phyloP scores from a whole-genome alignment of 2,797 vertebrate species.

The Amblyopsis hoosieri region DNA sequence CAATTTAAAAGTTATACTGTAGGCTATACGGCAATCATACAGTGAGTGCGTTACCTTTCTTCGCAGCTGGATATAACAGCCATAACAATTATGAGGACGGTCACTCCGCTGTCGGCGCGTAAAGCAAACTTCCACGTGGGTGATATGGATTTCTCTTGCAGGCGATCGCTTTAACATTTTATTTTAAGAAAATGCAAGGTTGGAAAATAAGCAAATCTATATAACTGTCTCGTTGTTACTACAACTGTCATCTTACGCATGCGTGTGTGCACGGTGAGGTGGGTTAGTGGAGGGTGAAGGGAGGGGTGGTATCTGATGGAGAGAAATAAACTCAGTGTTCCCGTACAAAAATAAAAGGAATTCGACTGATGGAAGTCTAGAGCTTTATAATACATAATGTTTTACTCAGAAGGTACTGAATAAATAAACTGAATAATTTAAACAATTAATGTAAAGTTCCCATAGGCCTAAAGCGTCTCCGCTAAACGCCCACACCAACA shows the following conservation, averaged over 20 bases:
- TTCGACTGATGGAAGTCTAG: too few species aligned
- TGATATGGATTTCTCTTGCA: conserved; percentile 29
- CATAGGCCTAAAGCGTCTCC: conserved; percentile 28
- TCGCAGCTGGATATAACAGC: conserved; percentile 43
- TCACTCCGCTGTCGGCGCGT: conserved; percentile 19
- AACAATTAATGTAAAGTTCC: too few species aligned
- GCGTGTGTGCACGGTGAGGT: conserved; percentile 40
- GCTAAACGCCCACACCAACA: conserved; percentile 24
- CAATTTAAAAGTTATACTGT: conserved; percentile 59
- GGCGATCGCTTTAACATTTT: conserved; percentile 5
- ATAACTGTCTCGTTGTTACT: conserved; percentile 44
- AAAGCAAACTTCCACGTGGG: conserved; percentile 32
- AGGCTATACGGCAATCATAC: conserved; percentile 45
- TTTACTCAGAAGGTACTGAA: too few species aligned
- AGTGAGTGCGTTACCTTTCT: conserved; percentile 39
- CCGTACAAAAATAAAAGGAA: not conserved
- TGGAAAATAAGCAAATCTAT: conserved; percentile 34
- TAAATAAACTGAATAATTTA: too few species aligned
- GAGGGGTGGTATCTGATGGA: conserved; percentile 27
- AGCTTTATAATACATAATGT: too few species aligned
- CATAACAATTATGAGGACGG: conserved; percentile 30
- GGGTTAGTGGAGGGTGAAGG: conserved; percentile 28
- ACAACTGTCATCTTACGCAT: conserved; percentile 51
- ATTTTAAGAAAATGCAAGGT: conserved; percentile 34
- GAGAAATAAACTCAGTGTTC: conserved; percentile 12